Base-by-base conservation (phyloP, 2,113 vertebrate species). In the Ameiurus melas region DNA sequence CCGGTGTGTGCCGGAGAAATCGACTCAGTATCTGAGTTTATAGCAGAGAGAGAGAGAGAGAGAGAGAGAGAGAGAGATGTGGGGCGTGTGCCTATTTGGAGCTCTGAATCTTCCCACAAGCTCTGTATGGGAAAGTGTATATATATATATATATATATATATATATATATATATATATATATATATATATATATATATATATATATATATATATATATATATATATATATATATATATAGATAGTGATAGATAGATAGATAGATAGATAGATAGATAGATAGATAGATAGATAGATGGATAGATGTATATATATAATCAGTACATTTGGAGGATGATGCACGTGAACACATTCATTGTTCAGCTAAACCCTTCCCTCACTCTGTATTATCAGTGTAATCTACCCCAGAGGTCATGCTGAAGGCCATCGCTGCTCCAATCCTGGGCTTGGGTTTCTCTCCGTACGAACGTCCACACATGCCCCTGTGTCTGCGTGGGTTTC, bases 21-120 rank as follows among this genome's bases (percentile, higher is more conserved):
- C 73, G 36, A 79, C 30, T 75, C 68, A n/a, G 73, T 77, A 73
- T 85, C 83, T 80, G 51, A 83, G 47, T 90, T 80, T 85, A 84
- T 78, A 85, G 33, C 5, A n/a, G 22, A 43, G 58, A 39, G 81
- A 62, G 81, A 39, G 81, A 62, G 81, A 62, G 80, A 62, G 81
- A 83, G 57, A 83, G 78, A 47, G 58, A 66, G 82, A 83, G 80
- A 83, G 57, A 83, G 78, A 58, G 53, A 80, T 53, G 20, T 30
- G 53, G 47, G 78, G 78, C 33, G 78, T 80, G 78, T 55, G 27
- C 78, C 47, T 78, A 78, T 78, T 78, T 78, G 75, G 43, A 75
- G 71, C 71, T 39, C 71, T 78, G 75, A 78, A 30, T 80, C 47
- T 57, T 80, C 78, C 53, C 33, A 80, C 78, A 80, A 3, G 27